These are phyloP conservation scores for Bubo blakistoni DNA, from an alignment of 2,113 vertebrate genomes.

Conservation along the genomic window DNA sequence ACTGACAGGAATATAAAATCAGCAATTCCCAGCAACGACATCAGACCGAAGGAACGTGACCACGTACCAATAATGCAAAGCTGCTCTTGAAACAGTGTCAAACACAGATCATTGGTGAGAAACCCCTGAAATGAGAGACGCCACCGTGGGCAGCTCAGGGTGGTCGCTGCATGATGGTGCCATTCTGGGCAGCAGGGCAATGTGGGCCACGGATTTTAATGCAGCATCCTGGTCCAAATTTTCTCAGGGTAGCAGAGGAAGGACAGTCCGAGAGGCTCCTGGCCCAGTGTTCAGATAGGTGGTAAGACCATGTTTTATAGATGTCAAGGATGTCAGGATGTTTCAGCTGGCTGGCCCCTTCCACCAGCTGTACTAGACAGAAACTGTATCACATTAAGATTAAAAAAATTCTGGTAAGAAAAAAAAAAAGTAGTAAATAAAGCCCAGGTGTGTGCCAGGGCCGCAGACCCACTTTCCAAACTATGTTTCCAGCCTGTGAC, in stretches of 20 bases:
- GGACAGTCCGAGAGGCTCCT: not conserved
- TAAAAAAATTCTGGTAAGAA: not conserved
- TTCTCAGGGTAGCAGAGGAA: not conserved
- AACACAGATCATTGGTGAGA: not conserved
- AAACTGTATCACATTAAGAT: not conserved
- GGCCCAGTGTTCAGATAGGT: not conserved
- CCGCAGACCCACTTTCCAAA: not conserved
- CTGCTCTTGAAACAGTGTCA: not conserved
- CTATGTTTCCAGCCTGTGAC: not conserved
- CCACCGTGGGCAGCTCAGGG: not conserved
- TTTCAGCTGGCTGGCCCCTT: not conserved
- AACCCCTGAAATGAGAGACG: not conserved
- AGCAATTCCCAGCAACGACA: not conserved
- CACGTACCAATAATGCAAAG: not conserved
- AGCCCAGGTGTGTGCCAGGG: not conserved
- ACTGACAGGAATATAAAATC: not conserved
- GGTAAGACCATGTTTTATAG: not conserved
- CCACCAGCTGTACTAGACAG: not conserved
- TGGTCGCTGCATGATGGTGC: rapidly evolving
- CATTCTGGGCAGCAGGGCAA: not conserved
- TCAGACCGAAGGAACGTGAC: not conserved
- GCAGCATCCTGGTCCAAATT: not conserved
- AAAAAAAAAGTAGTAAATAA: not conserved
- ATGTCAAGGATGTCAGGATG: not conserved
- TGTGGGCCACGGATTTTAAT: rapidly evolving